Evolutionary conservation across 2,888 invertebrate species (phyloP), one percentile per base, ranked within the genome.

Genomic region (Keiferia lycopersicella): DNA sequence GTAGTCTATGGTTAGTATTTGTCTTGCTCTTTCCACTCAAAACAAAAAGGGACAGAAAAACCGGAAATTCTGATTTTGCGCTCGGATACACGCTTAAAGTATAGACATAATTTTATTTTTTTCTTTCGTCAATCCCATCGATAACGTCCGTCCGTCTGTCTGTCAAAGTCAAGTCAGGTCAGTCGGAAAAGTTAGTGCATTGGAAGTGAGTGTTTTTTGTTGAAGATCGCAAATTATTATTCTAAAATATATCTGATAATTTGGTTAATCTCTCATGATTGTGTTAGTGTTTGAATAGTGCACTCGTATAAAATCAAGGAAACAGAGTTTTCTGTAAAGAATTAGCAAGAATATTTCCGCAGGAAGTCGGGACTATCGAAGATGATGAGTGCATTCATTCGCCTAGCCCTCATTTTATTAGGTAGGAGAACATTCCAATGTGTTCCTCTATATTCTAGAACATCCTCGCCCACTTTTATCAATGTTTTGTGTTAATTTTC

Each of bases 301-400:
- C 45, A 45, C 7, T 11, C 16, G 1, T 4, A 45, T 16, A 45
- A 45, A 45, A 11, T 7, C 45, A n/a, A 1, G 7, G n/a, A 3
- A 7, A 4, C 45, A 45, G 45, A 16, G n/a, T 6, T 16, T 45
- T 0, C 45, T 6, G n/a, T 56, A 56, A 56, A n/a, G 30, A 34
- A 53, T 20, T 26, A 2, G 20, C 53, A 30, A 26, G 2, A 53
- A 34, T 34, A 63, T 34, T 34, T 71, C 67, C 65, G 68, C 77
- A 78, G 79, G 79, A 79, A 81, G 75, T 74, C 62, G 61, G 65
- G 64, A 65, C 68, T 71, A 73, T 73, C 71, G 72, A 78, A 70
- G 66, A 88, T 86, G 86, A 77, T 83, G 69, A 81, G 80, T 71
- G 62, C 78, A 67, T 70, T 83, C 63, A 70, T 87, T 73, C 82